Percentiles rank a stretch among this genome's conserved stretches.
phyloP scores from a whole-genome alignment of 1,140 invertebrate genomes.

The Sycophaga agraensis region DNA sequence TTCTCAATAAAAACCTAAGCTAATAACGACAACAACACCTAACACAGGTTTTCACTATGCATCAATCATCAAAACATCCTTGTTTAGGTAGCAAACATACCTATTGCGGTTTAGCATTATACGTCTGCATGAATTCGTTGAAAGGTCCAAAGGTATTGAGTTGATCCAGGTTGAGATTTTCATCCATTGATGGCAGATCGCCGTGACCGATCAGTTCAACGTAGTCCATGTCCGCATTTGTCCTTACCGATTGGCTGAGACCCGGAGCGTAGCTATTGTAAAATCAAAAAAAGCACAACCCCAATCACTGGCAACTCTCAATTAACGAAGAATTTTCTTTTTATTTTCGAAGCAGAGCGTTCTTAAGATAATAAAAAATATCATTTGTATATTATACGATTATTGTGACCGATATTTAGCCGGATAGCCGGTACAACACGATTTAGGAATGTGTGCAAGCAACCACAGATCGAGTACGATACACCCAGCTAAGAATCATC shows the following conservation, averaged over 20 bases:
- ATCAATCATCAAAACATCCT: not conserved
- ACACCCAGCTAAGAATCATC: conserved; percentile 20
- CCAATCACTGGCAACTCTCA: conserved; percentile 56
- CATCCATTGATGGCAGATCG: conserved; percentile 51
- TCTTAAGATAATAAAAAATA: conserved; percentile 3
- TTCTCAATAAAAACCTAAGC: conserved; percentile 12
- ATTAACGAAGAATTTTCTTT: conserved; percentile 9
- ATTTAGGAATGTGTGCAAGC: conserved; percentile 30
- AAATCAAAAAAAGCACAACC: conserved; percentile 55
- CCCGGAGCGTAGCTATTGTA: conserved; percentile 55
- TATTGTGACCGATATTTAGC: conserved; percentile 47
- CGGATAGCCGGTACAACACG: conserved; percentile 57
- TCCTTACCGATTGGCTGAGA: conserved; percentile 49
- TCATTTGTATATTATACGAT: not conserved
- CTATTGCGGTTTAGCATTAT: conserved; percentile 49
- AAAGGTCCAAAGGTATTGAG: conserved; percentile 46
- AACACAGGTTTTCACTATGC: conserved; percentile 1
- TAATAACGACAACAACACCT: not conserved
- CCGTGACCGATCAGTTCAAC: conserved; percentile 47
- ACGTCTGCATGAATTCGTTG: conserved; percentile 50
- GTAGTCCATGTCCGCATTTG: conserved; percentile 53
- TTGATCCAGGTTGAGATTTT: conserved; percentile 54
- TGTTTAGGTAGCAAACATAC: conserved; percentile 31
- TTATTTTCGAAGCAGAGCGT: conserved; percentile 18
- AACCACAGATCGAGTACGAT: conserved; percentile 33